Percentiles rank a stretch among this genome's conserved stretches.
These are phyloP conservation scores for Acrossocheilus fasciatus DNA, from an alignment of 2,797 vertebrate genomes.

Conservation along the genomic window DNA sequence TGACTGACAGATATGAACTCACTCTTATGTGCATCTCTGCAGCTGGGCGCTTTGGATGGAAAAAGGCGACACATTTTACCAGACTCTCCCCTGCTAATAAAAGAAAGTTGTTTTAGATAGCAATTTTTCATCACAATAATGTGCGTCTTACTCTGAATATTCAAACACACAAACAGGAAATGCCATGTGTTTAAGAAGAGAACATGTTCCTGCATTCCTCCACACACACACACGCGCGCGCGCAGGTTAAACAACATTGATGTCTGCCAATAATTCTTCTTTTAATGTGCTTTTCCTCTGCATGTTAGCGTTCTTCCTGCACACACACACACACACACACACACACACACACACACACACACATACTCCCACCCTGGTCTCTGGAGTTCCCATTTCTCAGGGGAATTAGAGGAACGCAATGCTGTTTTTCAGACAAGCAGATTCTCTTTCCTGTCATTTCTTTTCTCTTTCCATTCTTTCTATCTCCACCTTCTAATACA, in stretches of 20 bases:
- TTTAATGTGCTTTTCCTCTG: conserved; percentile 74
- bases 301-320: conserved; percentile 44
- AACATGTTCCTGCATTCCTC: conserved; percentile 1
- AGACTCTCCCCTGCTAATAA: neutral
- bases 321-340: conserved; percentile 9
- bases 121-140: neutral
- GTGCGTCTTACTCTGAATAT: neutral
- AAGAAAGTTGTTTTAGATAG: neutral
- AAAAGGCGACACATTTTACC: too few relatives aligned
- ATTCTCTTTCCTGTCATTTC: conserved; percentile 4
- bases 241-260: conserved; percentile 69
- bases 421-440: conserved; percentile 44
- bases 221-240: conserved; percentile 25
- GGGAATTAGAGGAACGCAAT: conserved; percentile 46
- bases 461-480: neutral
- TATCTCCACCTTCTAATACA: neutral
- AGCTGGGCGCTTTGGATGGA: neutral
- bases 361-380: conserved; percentile 27
- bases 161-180: conserved; percentile 38
- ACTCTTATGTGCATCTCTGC: neutral
- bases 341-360: neutral
- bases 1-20: neutral
- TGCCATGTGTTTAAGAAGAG: neutral
- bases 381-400: conserved; percentile 48
- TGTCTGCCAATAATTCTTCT: conserved; percentile 62